Conservation (phyloP, 2,888 invertebrate genomes). For the Cybosia mesomella region DNA sequence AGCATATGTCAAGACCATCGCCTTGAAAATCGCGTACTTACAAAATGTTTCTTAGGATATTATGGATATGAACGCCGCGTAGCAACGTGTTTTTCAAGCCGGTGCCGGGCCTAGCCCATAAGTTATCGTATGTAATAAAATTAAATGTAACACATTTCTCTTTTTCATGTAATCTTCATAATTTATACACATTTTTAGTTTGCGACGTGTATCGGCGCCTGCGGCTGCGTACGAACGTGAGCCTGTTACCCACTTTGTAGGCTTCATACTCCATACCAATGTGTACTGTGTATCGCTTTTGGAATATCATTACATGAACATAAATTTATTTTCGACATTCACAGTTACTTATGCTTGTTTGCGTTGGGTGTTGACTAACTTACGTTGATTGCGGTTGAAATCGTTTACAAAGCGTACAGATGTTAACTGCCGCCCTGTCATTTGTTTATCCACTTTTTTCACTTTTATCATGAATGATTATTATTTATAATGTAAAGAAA, state of each 20-base stretch:
- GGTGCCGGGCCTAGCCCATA: constrained; percentile 82
- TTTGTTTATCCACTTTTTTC: constrained; percentile 24
- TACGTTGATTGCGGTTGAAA: constrained; percentile 50
- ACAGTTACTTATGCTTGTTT: constrained; percentile 61
- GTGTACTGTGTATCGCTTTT: constrained; percentile 52
- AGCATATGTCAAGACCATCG: constrained; percentile 19
- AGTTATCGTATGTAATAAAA: constrained; percentile 86
- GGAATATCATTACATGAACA: constrained; percentile 64
- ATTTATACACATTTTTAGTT: constrained; percentile 86
- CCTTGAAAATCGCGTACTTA: constrained; percentile 34
- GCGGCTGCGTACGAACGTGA: constrained; percentile 57
- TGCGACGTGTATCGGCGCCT: constrained; percentile 78
- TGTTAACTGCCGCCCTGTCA: constrained; percentile 29
- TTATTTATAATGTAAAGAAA: constrained; percentile 6
- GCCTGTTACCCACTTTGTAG: constrained; percentile 51
- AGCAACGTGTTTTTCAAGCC: constrained; percentile 80
- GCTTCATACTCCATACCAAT: constrained; percentile 43
- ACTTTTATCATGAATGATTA: neutral
- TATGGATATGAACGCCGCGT: constrained; percentile 40
- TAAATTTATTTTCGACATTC: constrained; percentile 60
- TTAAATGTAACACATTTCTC: constrained; percentile 87
- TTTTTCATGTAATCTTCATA: constrained; percentile 86
- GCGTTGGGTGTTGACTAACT: constrained; percentile 45
- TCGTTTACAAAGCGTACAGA: constrained; percentile 40
- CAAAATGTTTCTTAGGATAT: constrained; percentile 37